These are phyloP conservation scores for Zootermopsis nevadensis DNA, from an alignment of 2,888 invertebrate genomes.

Conservation along the genomic window DNA sequence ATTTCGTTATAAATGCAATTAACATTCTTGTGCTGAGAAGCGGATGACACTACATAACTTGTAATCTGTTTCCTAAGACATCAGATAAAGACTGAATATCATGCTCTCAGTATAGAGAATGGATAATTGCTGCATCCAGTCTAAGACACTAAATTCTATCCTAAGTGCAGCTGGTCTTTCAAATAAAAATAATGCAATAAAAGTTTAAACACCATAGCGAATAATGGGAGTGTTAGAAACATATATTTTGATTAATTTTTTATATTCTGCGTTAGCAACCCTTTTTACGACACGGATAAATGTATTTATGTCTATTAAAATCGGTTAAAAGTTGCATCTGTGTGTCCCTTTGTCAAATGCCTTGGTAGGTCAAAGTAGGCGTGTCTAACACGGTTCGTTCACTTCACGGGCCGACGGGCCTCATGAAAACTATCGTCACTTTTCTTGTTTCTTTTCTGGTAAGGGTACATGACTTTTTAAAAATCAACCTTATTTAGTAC, in stretches of 20 bases:
- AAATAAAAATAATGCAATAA: not conserved
- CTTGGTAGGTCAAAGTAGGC: no score
- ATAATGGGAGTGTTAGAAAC: not conserved
- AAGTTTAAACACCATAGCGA: not conserved
- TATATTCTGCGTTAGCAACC: not conserved
- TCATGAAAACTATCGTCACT: no score
- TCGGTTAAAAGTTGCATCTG: no score
- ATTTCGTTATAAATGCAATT: slow-evolving; percentile 5
- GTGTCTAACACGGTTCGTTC: no score
- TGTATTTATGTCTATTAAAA: no score
- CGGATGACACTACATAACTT: slow-evolving; percentile 4
- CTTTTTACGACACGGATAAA: no score
- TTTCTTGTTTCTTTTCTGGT: no score
- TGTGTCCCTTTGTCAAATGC: no score
- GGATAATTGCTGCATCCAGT: slow-evolving; percentile 20
- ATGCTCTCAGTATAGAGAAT: slow-evolving; percentile 14
- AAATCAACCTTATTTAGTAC: no score
- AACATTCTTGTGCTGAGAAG: not conserved
- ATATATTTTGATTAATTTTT: not conserved
- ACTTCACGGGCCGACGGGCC: no score
- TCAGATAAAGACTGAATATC: slow-evolving; percentile 21
- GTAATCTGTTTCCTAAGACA: slow-evolving; percentile 15
- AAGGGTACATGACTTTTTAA: no score
- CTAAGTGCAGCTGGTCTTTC: not conserved
- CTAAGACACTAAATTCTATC: not conserved